Evolutionary conservation across 2,113 vertebrate species (phyloP).

Genomic region (Panthera tigris): DNA sequence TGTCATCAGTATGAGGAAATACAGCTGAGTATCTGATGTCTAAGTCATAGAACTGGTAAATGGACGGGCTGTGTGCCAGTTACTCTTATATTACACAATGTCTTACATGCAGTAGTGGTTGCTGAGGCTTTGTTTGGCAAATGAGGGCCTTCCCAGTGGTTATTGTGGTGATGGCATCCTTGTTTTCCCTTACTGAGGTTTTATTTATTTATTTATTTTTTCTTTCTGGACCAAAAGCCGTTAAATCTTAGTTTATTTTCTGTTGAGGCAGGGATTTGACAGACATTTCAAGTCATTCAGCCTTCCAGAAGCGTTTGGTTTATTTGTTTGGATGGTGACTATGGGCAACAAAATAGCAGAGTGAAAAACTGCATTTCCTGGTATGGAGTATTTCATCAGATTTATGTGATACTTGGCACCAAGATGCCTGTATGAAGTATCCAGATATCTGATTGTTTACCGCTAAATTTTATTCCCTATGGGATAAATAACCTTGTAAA

Average conservation of each 20-base stretch:
- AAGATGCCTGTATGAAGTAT: not conserved
- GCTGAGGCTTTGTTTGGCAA: slow-evolving; percentile 63
- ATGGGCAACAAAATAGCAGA: slow-evolving; percentile 41
- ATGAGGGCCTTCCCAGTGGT: slow-evolving; percentile 51
- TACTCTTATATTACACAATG: not conserved
- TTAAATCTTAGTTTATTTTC: slow-evolving; percentile 59
- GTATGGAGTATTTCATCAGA: not conserved
- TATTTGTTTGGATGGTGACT: slow-evolving; percentile 50
- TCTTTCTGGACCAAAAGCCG: slow-evolving; percentile 55
- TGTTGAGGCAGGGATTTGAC: slow-evolving; percentile 58
- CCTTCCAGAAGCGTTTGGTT: slow-evolving; percentile 10
- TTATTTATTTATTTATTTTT: not conserved
- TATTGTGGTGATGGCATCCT: slow-evolving; percentile 50
- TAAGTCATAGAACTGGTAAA: not conserved
- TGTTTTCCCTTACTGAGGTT: slow-evolving; percentile 33
- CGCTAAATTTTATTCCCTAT: not conserved
- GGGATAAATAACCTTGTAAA: not conserved
- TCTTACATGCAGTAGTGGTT: not conserved
- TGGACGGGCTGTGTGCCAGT: slow-evolving; percentile 19
- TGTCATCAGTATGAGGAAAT: slow-evolving; percentile 7
- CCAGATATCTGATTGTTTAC: not conserved
- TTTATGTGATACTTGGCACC: slow-evolving; percentile 6
- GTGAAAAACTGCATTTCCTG: not conserved
- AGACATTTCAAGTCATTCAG: not conserved
- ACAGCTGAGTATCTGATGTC: not conserved